phyloP scores from a whole-genome alignment of 2,888 invertebrate genomes.

The Himalopsyche tibetana region DNA sequence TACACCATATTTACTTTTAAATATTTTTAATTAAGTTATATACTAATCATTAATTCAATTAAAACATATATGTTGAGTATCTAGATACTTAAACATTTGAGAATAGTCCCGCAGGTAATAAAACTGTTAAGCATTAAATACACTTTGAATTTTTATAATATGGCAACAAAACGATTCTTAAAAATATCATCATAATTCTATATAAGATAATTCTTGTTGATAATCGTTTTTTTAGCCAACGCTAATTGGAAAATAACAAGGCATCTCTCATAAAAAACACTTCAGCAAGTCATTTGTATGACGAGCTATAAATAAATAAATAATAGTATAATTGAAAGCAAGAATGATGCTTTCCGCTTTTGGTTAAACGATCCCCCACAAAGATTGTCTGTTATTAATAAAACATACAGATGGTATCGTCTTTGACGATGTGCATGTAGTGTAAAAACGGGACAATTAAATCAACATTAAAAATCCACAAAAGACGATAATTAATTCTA shows the following conservation, averaged over 20 bases:
- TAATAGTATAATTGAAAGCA: neutral
- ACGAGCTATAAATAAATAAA: constrained; percentile 20
- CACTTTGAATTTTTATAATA: no score
- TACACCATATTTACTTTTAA: no score
- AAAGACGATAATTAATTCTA: constrained; percentile 57
- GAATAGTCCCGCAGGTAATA: no score
- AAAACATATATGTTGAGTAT: no score
- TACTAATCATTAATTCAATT: no score
- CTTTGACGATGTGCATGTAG: constrained; percentile 50
- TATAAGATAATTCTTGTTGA: no score
- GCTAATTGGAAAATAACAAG: constrained; percentile 26
- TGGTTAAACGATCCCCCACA: constrained; percentile 19
- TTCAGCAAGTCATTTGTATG: neutral
- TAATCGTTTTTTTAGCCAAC: no score
- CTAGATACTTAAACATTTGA: no score
- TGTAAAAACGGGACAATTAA: constrained; percentile 64
- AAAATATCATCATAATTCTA: no score
- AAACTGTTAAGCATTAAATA: no score
- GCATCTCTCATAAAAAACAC: neutral
- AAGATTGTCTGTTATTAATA: constrained; percentile 10
- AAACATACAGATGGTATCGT: constrained; percentile 46
- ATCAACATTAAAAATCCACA: constrained; percentile 57
- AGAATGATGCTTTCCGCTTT: constrained; percentile 10
- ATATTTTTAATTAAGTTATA: no score
- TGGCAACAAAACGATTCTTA: no score